Evolutionary conservation across 2,888 invertebrate genomes (phyloP), one percentile per base, ranked within the genome.

Genomic region (Biston betularia): DNA sequence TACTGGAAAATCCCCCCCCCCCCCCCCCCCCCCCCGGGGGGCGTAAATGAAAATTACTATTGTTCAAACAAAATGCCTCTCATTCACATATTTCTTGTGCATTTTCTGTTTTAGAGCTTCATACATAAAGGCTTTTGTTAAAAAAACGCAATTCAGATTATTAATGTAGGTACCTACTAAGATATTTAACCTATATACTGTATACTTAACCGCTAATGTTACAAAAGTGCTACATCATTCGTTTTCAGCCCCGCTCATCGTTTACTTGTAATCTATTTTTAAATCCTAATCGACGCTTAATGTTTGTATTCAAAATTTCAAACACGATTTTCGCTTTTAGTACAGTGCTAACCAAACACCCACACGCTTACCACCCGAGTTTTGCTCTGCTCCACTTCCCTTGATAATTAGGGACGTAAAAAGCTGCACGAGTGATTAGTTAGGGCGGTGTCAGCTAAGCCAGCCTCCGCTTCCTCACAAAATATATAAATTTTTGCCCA

Each of bases 261-360:
- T 38, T 15, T 6, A 12, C 54, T 55, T 8, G 57, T 62, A 66
- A 61, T 62, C 44, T 53, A 57, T 57, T 53, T 62, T 12, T 53
- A 53, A 66, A 63, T 46, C 45, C 34, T 57, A 63, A 66, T 62
- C 48, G 66, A 57, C 56, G 57, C 8, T 49, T 58, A 65, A 63
- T 68, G 63, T 54, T 63, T 53, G 61, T 53, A 54, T 58, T 40
- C 11, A 54, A 68, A 66, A 24, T 24, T 24, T 24, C 24, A 24
- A n/a, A 2, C 24, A 2, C 24, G 24, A 24, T 24, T 24, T 53
- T 68, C 61, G 50, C 55, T 64, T 60, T 46, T 56, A 3, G 34
- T 15, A 76, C 65, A 71, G 61, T 62, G 65, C 9, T 4, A 62
- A 77, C 65, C 69, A 62, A 53, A 34, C 53, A 46, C 35, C 55